Evolutionary conservation across 2,797 vertebrate genomes (phyloP).

Genomic region (Phrynocephalus guinanensis): DNA sequence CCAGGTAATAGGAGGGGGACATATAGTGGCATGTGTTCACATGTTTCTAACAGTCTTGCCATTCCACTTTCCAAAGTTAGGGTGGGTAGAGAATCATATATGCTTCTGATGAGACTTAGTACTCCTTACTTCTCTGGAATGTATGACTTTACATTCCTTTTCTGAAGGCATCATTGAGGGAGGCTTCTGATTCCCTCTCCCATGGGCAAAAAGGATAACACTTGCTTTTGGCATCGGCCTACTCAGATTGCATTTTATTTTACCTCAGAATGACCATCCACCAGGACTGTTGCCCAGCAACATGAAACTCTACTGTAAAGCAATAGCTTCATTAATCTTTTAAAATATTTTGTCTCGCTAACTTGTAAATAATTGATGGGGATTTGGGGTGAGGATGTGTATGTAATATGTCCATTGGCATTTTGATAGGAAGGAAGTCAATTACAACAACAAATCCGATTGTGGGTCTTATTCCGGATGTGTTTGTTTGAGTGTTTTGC

Average conservation of each 20-base stretch:
- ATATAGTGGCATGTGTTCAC: too few relatives aligned
- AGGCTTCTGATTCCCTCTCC: conserved; percentile 44
- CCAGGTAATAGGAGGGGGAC: too few relatives aligned
- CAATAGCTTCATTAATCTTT: conserved; percentile 74
- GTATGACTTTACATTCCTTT: neutral
- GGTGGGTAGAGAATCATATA: too few relatives aligned
- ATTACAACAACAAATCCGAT: neutral
- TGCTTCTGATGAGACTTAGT: too few relatives aligned
- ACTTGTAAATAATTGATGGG: conserved; percentile 72
- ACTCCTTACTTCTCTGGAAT: conserved; percentile 19
- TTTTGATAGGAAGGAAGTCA: conserved; percentile 36
- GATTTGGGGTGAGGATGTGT: conserved; percentile 55
- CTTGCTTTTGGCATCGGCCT: conserved; percentile 62
- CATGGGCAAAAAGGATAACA: conserved; percentile 8
- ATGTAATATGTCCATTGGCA: conserved; percentile 44
- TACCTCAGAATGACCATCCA: conserved; percentile 48
- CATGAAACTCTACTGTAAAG: conserved; percentile 59
- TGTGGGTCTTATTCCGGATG: conserved; percentile 23
- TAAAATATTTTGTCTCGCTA: conserved; percentile 74
- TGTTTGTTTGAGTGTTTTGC: conserved; percentile 15
- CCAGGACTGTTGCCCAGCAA: conserved; percentile 71
- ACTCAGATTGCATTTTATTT: conserved; percentile 30
- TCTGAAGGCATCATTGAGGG: conserved; percentile 34
- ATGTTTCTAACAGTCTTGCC: too few relatives aligned
- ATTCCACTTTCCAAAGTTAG: too few relatives aligned